A percentile compares a stretch with the other conserved stretches of the same genome.
Conservation (phyloP, 2,113 vertebrate species). For the Passer domesticus region DNA sequence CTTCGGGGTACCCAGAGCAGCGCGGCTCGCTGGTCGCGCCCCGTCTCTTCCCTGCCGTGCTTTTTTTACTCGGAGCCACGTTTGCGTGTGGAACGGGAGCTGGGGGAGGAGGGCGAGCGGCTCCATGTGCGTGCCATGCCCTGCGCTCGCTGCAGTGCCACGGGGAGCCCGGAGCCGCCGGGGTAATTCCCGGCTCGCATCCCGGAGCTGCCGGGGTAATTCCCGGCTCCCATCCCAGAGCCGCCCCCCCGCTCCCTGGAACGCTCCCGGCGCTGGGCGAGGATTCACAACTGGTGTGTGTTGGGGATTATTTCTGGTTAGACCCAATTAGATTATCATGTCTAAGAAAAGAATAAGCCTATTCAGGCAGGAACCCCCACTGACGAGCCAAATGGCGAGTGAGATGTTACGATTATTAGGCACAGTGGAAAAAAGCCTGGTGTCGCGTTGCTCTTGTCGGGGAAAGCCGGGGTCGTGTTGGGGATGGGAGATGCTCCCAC, state of each 20-base stretch:
- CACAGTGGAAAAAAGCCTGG: neutral
- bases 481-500: neutral
- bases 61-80: accelerated
- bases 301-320: slow-evolving; percentile 59
- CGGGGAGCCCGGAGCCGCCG: neutral
- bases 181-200: neutral
- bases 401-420: slow-evolving; percentile 21
- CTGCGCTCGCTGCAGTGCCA: accelerated
- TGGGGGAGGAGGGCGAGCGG: neutral
- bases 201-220: neutral
- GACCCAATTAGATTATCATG: slow-evolving; percentile 61
- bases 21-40: accelerated
- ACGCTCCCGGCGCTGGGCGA: neutral
- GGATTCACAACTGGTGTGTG: neutral
- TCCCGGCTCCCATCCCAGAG: neutral
- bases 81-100: neutral
- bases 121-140: neutral
- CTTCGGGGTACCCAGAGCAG: accelerated
- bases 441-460: neutral
- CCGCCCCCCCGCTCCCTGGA: neutral
- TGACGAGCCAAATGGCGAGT: slow-evolving; percentile 43
- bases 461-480: neutral
- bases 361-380: slow-evolving; percentile 1
- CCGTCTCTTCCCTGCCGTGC: neutral
- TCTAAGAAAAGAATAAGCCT: slow-evolving; percentile 60